These are phyloP conservation scores for Julus scanicus DNA, from an alignment of 2,888 invertebrate species.

Conservation along the genomic window DNA sequence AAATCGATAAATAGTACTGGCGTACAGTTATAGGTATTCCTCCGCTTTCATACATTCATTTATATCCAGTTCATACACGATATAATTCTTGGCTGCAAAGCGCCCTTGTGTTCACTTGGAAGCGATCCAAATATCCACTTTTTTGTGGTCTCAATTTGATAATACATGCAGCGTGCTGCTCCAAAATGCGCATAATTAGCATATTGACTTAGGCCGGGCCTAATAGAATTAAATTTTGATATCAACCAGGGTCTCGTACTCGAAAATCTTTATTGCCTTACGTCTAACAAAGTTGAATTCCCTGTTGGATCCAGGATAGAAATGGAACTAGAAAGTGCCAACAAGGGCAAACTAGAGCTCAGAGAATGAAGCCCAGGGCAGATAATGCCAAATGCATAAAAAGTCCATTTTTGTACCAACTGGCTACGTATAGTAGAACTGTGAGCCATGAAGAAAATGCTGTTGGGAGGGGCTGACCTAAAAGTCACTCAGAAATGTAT, in stretches of 20 bases:
- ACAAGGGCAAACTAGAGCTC: slow-evolving; percentile 43
- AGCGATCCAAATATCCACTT: slow-evolving; percentile 31
- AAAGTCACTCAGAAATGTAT: background rate
- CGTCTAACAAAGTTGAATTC: slow-evolving; percentile 43
- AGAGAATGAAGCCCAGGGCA: background rate
- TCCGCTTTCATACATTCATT: slow-evolving; percentile 34
- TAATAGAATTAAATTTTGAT: slow-evolving; percentile 45
- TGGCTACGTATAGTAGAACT: background rate
- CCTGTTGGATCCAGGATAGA: slow-evolving; percentile 10
- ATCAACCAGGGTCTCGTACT: slow-evolving; percentile 45
- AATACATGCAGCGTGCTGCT: slow-evolving; percentile 43
- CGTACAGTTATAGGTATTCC: slow-evolving; percentile 45
- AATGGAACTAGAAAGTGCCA: slow-evolving; percentile 41
- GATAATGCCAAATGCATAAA: slow-evolving; percentile 1
- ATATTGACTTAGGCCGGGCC: slow-evolving; percentile 43
- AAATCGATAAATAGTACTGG: slow-evolving; percentile 34
- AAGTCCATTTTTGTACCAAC: slow-evolving; percentile 20
- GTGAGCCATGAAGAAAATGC: background rate
- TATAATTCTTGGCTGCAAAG: slow-evolving; percentile 47
- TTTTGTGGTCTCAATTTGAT: slow-evolving; percentile 43
- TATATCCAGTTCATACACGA: slow-evolving; percentile 47
- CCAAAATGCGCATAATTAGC: slow-evolving; percentile 45
- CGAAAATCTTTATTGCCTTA: slow-evolving; percentile 40
- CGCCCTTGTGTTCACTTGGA: slow-evolving; percentile 47
- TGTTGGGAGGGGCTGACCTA: background rate